Percentiles rank a stretch among this genome's conserved stretches.
Conservation (phyloP, 2,888 invertebrate species). For the Tinea semifulvella region DNA sequence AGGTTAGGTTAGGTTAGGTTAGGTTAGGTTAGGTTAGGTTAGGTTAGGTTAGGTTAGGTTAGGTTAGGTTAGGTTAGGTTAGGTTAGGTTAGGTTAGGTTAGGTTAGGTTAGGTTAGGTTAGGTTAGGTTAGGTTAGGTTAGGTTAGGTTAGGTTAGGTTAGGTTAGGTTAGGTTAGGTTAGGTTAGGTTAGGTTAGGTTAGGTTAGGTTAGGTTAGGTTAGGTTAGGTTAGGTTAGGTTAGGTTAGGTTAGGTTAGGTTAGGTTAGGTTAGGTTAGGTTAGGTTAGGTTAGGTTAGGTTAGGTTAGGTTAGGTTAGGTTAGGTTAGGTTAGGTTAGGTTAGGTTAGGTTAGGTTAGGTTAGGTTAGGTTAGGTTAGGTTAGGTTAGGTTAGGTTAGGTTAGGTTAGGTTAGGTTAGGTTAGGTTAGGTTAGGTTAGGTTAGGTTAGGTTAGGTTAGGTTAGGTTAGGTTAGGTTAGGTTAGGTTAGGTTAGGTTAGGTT, state of each 20-base stretch:
- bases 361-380: slow-evolving; percentile 17
- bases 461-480: slow-evolving; percentile 17
- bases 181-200: slow-evolving; percentile 15
- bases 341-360: slow-evolving; percentile 17
- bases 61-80: slow-evolving; percentile 17
- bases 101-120: slow-evolving; percentile 17
- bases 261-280: slow-evolving; percentile 15
- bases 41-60: slow-evolving; percentile 17
- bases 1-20: slow-evolving; percentile 17
- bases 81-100: slow-evolving; percentile 17
- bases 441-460: slow-evolving; percentile 17
- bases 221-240: slow-evolving; percentile 15
- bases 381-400: slow-evolving; percentile 17
- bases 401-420: slow-evolving; percentile 16
- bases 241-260: slow-evolving; percentile 15
- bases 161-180: slow-evolving; percentile 17
- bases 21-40: slow-evolving; percentile 17
- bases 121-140: slow-evolving; percentile 17
- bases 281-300: slow-evolving; percentile 17
- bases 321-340: slow-evolving; percentile 17
- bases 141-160: slow-evolving; percentile 17
- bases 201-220: slow-evolving; percentile 14
- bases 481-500: slow-evolving; percentile 16
- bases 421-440: slow-evolving; percentile 17
- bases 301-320: slow-evolving; percentile 17